Base-by-base conservation (phyloP, 2,797 vertebrate genomes). In the Neoniphon sammara region DNA sequence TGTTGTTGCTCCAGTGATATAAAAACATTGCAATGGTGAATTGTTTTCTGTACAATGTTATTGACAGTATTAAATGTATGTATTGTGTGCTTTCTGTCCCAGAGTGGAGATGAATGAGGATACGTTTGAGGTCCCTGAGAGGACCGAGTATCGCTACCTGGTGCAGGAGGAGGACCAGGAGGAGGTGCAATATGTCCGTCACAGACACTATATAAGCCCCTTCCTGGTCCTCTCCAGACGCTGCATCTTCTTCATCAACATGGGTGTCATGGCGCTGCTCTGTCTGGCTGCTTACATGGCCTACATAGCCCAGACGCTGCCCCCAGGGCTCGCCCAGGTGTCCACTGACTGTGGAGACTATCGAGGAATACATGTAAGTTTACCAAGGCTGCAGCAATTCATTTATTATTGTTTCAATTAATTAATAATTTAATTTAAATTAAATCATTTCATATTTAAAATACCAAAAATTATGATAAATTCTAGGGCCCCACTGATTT, bases 101-200 rank as follows among this genome's bases (percentile, higher is more conserved):
- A 92, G 85, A 82, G 61, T 23, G 52, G 92, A 84, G 84, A 94
- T 93, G 93, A 88, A 75, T 70, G 94, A 94, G 44, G 93, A 93
- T 10, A 87, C 69, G 0, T 95, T 91, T 18, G 92, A 93, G 80
- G 91, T 93, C 71, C 81, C 88, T 0, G 92, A 86, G 55, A 86
- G 92, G 85, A 86, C 76, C 0, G 94, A 96, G 91, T 94, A 94
- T 84, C 93, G 91, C 1, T 94, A 94, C 78, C 91, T 96, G 81
- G 95, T 95, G 17, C 93, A 95, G 79, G 92, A 93, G 5, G 94
- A 94, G n/a, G 91, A 84, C 0, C 92, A 93, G 46, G 90, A 90
- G 44, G 89, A 93, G 69, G 81, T 91, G 56, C 93, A 85, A 67
- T 94, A 92, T 5, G 90, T 84, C 2, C 88, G 67, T 0, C 93